Evolutionary conservation across 1,140 invertebrate species (phyloP), one percentile per base, ranked within the genome.

Genomic region (Drosophila mojavensis): DNA sequence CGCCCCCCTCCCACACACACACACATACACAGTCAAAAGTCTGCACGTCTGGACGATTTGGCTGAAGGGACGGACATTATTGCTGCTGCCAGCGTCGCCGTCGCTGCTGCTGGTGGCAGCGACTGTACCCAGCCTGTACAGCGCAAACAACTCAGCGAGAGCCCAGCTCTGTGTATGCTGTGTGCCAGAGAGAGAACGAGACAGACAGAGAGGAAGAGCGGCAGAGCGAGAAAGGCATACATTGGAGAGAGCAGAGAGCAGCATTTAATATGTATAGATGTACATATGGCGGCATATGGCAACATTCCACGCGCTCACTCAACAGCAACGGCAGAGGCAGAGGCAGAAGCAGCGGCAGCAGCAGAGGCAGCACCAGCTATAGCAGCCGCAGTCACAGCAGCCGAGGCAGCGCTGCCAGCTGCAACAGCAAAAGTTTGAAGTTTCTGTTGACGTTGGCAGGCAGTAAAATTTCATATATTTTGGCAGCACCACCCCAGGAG

Each of bases 211-310:
- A 55, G 53, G 7, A 3, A 20, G 41, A 59, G 20, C n/a, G 41
- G n/a, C 36, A 61, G 41, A 59, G 20, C n/a, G 41, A 17, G 45
- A 61, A n/a, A 50, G 20, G 5, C 5, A 45, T 39, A 61, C 5
- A 24, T 26, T 24, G 56, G 61, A 43, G 65, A 76, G 67, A 51
- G 55, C 47, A 67, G 78, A 78, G 80, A 64, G 80, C 54, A 71
- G 68, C 56, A 47, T 75, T 53, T 62, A 65, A 39, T 72, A 75
- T 79, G 60, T 74, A 69, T n/a, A 68, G 28, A 70, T 75, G 70
- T 78, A 80, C 78, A 78, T 85, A 86, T 76, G 84, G 80, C 67
- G 80, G 84, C 84, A 88, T 88, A 88, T 88, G 84, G 84, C 84
- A 78, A 89, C 80, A 89, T 88, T 88, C 76, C 67, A 70, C 79